These are phyloP conservation scores for Agrilus mali DNA, from an alignment of 2,888 invertebrate genomes.

Conservation along the genomic window DNA sequence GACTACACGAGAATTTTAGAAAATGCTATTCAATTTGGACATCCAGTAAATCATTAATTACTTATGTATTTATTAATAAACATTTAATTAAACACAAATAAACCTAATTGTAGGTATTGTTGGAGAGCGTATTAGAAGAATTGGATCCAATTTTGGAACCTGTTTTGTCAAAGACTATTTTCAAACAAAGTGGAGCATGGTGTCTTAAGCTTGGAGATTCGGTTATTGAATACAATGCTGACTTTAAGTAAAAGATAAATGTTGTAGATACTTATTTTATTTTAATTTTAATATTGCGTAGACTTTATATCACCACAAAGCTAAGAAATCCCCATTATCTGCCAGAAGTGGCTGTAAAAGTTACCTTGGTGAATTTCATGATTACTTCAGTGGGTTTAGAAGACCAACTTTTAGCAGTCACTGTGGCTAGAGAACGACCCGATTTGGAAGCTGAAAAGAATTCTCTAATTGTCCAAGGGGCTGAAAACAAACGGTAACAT, in stretches of 20 bases:
- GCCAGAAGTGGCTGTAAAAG: conserved; percentile 87
- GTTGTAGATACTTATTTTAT: conserved; percentile 13
- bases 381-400: conserved; percentile 78
- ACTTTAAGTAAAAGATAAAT: conserved; percentile 51
- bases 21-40: conserved; percentile 78
- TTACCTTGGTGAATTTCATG: conserved; percentile 85
- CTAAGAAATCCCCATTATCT: conserved; percentile 87
- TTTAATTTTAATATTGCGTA: conserved; percentile 22
- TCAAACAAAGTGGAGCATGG: conserved; percentile 75
- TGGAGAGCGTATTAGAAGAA: conserved; percentile 88
- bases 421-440: conserved; percentile 83
- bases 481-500: conserved; percentile 55
- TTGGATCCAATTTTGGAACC: conserved; percentile 86
- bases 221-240: conserved; percentile 75
- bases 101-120: conserved; percentile 43
- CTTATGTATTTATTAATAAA: neutral
- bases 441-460: conserved; percentile 86
- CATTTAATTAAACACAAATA: conserved; percentile 3
- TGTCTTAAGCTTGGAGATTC: conserved; percentile 87
- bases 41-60: conserved; percentile 46
- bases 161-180: conserved; percentile 77
- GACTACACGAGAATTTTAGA: conserved; percentile 76
- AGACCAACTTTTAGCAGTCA: conserved; percentile 80
- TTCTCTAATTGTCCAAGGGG: conserved; percentile 74
- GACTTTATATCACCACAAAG: conserved; percentile 89